A percentile compares a stretch with the other conserved stretches of the same genome.
phyloP scores from a whole-genome alignment of 2,888 invertebrate genomes.

The Perdita meconis region DNA sequence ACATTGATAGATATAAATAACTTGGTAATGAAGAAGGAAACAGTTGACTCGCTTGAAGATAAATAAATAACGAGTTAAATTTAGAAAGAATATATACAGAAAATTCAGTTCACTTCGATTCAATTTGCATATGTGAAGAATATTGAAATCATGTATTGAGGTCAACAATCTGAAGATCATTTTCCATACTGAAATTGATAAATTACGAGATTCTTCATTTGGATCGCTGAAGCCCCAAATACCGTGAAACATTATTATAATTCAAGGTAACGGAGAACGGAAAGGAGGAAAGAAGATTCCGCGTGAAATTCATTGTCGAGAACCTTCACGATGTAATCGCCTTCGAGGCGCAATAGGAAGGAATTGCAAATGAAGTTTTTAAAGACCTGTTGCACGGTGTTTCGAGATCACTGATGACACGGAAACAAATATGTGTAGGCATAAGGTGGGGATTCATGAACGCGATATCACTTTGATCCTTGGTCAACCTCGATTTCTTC shows the following conservation, averaged over 20 bases:
- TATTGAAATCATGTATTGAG: no score
- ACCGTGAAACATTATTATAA: neutral
- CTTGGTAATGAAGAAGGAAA: neutral
- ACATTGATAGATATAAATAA: neutral
- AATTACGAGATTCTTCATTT: neutral
- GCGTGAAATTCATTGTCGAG: conserved; percentile 22
- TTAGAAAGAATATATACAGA: neutral
- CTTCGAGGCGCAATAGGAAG: conserved; percentile 27
- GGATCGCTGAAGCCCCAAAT: neutral
- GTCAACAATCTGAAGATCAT: no score
- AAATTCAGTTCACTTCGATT: neutral
- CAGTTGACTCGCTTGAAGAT: neutral
- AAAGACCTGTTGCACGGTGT: neutral
- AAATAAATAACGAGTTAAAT: neutral
- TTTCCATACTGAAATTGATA: neutral
- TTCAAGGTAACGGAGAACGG: neutral
- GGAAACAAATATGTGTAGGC: neutral
- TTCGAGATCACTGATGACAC: conserved; percentile 5
- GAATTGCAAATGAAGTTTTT: conserved; percentile 49
- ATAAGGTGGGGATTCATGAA: neutral
- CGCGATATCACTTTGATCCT: neutral
- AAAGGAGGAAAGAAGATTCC: neutral
- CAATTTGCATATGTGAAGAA: neutral
- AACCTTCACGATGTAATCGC: conserved; percentile 29
- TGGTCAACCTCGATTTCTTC: neutral